Base-by-base conservation (phyloP, 2,797 vertebrate species). In the Valencia hispanica region DNA sequence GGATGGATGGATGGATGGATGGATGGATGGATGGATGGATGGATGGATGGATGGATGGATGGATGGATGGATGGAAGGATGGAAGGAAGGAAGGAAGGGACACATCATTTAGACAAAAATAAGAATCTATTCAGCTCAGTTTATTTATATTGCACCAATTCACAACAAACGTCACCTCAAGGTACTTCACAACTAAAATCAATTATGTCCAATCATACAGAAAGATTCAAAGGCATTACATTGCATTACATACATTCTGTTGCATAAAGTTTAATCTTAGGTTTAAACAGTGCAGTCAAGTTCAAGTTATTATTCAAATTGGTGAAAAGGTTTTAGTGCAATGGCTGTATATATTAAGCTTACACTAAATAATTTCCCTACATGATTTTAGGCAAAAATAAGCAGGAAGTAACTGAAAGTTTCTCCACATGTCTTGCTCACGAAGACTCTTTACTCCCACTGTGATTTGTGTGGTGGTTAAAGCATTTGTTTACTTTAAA, bases 321-420 rank as follows among this genome's bases (percentile, higher is more conserved):
- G 2, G 14, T 2, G 18, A 59, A 59, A 61, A 61, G 32, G 5
- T 18, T 17, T 59, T 59, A 59, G 5, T 27, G 6, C 5, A 22
- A 25, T 43, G 39, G 25, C 17, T 68, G 22, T 22, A 34, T 61
- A 65, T 65, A 18, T 65, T 39, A 41, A 65, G 63, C 20, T 5
- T 41, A 17, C 36, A 27, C 3, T 43, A 43, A 3, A 68, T 10
- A 43, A 66, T 41, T 4, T 39, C 34, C 65, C 25, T 10, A 14
- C 0, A 36, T 14, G 22, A 41, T 39, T 41, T 41, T 5, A 12
- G 20, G 34, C 20, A 39, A 68, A 43, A 43, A 68, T 43, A 17
- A 68, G 39, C 53, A 48, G 68, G 51, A 80, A 71, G 55, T 73
- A 53, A n/a, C 69, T 32, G 1, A 72, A 45, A 66, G 71, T 51